These are phyloP conservation scores for Pteropus rufus DNA, from an alignment of 2,797 vertebrate genomes.

Conservation along the genomic window DNA sequence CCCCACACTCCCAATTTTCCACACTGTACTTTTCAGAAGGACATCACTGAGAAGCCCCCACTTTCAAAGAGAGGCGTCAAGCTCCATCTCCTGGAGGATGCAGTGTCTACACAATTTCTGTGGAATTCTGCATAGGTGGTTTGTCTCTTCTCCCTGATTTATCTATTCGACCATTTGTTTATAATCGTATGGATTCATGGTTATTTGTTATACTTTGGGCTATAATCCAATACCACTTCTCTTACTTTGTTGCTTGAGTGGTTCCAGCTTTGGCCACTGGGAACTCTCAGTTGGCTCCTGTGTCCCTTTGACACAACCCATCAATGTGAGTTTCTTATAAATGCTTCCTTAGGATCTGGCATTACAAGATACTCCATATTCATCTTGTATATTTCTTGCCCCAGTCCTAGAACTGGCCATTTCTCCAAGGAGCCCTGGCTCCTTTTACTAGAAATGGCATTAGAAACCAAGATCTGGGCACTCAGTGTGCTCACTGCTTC, in stretches of 20 bases:
- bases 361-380: neutral
- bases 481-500: rapidly evolving
- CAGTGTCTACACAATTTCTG: neutral
- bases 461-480: neutral
- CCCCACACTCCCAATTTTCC: too few species aligned
- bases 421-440: neutral
- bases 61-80: rapidly evolving
- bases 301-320: too few species aligned
- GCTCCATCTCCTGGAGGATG: neutral
- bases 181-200: rapidly evolving
- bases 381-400: neutral
- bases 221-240: too few species aligned
- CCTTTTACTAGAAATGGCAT: neutral
- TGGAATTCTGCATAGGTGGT: neutral
- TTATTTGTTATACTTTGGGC: rapidly evolving
- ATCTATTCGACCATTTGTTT: neutral
- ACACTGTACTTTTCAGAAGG: neutral
- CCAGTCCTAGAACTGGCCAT: neutral
- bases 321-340: neutral
- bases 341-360: neutral
- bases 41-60: neutral
- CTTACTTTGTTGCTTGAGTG: neutral
- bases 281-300: neutral
- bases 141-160: neutral
- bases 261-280: neutral